Evolutionary conservation across 1,140 invertebrate genomes (phyloP).

Genomic region (Meloidogyne hapla): DNA sequence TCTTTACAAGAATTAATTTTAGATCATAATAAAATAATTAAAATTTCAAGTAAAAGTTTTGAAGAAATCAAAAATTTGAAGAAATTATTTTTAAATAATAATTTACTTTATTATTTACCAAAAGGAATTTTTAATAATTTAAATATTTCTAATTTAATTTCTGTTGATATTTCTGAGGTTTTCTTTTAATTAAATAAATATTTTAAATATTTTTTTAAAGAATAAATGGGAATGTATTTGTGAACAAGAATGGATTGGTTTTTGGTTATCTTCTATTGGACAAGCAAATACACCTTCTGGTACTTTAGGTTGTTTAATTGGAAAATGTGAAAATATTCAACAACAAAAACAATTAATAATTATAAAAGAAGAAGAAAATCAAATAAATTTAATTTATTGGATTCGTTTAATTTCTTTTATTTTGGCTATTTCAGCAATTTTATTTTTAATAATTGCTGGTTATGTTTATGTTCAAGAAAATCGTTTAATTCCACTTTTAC

Average conservation of each 20-base stretch:
- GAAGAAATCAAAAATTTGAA: conserved; percentile 41
- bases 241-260: conserved; percentile 55
- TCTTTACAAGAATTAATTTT: conserved; percentile 47
- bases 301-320: conserved; percentile 48
- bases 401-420: conserved; percentile 49
- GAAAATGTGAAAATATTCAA: conserved; percentile 27
- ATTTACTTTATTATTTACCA: conserved; percentile 52
- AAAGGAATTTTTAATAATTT: conserved; percentile 50
- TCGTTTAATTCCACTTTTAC: conserved; percentile 36
- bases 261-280: conserved; percentile 51
- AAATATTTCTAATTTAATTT: conserved; percentile 36
- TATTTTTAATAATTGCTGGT: conserved; percentile 38
- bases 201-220: conserved; percentile 27
- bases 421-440: conserved; percentile 39
- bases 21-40: conserved; percentile 50
- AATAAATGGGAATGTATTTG: conserved; percentile 58
- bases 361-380: neutral
- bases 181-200: neutral
- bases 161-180: conserved; percentile 53
- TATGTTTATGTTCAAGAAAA: conserved; percentile 53
- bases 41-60: conserved; percentile 51
- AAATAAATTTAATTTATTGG: conserved; percentile 29
- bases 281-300: conserved; percentile 48
- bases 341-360: conserved; percentile 19
- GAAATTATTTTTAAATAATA: conserved; percentile 54